phyloP scores from a whole-genome alignment of 2,113 vertebrate genomes.

The Ibidorhyncha struthersii region DNA sequence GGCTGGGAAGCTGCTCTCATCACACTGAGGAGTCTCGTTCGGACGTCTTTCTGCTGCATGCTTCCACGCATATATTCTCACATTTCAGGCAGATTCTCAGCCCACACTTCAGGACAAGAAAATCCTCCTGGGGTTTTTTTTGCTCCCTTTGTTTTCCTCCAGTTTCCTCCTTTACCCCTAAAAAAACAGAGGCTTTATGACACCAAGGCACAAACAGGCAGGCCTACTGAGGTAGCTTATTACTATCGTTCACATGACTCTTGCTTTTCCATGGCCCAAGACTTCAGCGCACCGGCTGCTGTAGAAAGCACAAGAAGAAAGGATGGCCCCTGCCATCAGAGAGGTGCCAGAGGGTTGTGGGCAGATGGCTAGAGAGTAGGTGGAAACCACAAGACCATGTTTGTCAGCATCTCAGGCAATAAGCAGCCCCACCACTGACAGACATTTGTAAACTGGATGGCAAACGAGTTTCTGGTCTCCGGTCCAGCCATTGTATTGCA shows the following conservation, averaged over 20 bases:
- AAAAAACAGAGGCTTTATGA: neutral
- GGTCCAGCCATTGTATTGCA: neutral
- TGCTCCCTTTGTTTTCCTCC: neutral
- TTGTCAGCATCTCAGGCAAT: neutral
- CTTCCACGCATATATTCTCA: neutral
- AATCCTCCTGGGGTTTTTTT: fast-evolving
- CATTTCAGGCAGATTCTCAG: neutral
- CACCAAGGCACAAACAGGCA: neutral
- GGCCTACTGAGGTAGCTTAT: neutral
- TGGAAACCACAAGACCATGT: neutral
- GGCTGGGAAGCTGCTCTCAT: neutral
- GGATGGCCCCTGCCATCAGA: neutral
- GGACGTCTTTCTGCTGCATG: neutral
- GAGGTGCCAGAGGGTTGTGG: neutral
- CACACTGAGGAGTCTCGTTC: neutral
- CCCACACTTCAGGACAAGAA: neutral
- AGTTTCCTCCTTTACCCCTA: neutral
- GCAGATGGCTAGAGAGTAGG: neutral
- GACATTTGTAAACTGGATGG: neutral
- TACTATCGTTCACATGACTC: neutral
- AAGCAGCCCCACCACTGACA: neutral
- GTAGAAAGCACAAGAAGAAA: neutral
- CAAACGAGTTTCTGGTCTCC: neutral
- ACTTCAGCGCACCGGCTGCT: fast-evolving
- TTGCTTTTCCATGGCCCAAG: neutral